Evolutionary conservation across 1,140 invertebrate species (phyloP), one percentile per base, ranked within the genome.

Genomic region (Bombyx mori): DNA sequence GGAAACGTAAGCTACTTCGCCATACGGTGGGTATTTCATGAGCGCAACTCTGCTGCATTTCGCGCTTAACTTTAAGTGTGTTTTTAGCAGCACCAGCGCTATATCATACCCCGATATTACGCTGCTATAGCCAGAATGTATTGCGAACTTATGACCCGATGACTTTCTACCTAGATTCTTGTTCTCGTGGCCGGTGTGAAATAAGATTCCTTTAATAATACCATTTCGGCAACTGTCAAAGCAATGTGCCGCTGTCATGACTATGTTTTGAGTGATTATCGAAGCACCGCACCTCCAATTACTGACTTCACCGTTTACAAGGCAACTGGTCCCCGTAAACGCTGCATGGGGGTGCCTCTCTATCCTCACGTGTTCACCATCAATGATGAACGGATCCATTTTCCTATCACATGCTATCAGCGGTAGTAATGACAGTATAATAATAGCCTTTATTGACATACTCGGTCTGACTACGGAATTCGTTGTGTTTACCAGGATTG

Each of bases 241-340:
- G 26, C 66, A 68, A 48, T 68, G 66, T 0, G 56, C 66, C 1
- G 66, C 66, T 8, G 66, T 61, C 7, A 68, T 22, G 1, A 65
- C 12, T 8, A 68, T 53, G 2, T 18, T 49, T 46, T 68, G 61
- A 22, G 59, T 65, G 6, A 68, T 2, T 12, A 68, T 61, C 7
- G 66, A 68, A 22, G 60, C 54, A 12, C 66, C 63, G 42, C 66
- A 68, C 1, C 48, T 52, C 48, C 48, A 57, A 12, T 10, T 7
- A 12, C 8, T 7, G 44, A 10, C 18, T 4, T 7, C 6, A 2
- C 10, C 42, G 22, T 42, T 8, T 6, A 2, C 10, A 22, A 12
- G 42, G 43, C 56, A 57, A 50, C 3, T 1, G 18, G 44, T 9
- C 3, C n/a, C 44, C 44, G 54, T 35, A 8, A 54, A 59, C 26